A percentile compares a stretch with the other conserved stretches of the same genome.
Evolutionary conservation across 2,888 invertebrate species (phyloP).

Genomic region (Cerastoderma edule): DNA sequence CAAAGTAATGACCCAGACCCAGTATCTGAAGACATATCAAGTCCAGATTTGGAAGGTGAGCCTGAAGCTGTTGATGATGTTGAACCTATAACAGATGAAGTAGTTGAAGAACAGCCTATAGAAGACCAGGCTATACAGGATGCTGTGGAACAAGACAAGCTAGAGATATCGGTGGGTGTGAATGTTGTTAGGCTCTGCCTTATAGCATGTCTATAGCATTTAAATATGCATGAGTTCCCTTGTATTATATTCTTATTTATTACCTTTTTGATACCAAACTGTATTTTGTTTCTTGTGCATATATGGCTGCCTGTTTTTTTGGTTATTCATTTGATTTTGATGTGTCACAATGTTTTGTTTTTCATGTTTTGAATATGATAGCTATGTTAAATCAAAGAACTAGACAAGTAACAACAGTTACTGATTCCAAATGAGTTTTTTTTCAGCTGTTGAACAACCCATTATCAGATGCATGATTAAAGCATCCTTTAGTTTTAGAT

Average conservation of each 20-base stretch:
- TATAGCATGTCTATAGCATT: too few species aligned
- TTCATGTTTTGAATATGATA: too few species aligned
- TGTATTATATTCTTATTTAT: slow-evolving; percentile 8
- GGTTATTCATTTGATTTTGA: too few species aligned
- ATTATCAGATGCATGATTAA: too few species aligned
- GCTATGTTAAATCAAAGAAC: too few species aligned
- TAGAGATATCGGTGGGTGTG: slow-evolving; percentile 53
- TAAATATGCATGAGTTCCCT: too few species aligned
- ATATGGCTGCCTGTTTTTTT: neutral
- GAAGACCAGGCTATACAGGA: slow-evolving; percentile 13
- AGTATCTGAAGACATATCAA: slow-evolving; percentile 10
- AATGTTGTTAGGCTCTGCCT: slow-evolving; percentile 29
- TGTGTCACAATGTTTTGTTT: too few species aligned
- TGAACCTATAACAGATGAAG: neutral
- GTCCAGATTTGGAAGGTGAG: neutral
- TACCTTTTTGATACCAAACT: slow-evolving; percentile 1
- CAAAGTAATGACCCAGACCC: slow-evolving; percentile 19
- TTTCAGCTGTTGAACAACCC: too few species aligned
- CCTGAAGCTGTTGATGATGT: slow-evolving; percentile 1
- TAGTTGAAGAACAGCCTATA: slow-evolving; percentile 1
- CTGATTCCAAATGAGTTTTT: too few species aligned
- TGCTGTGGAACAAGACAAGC: slow-evolving; percentile 23
- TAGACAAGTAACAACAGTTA: too few species aligned
- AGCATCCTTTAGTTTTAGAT: too few species aligned
- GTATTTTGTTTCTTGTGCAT: neutral